A percentile compares a stretch with the other conserved stretches of the same genome.
These are phyloP conservation scores for Porites lutea DNA, from an alignment of 64 coral and sea anemone species.

Conservation along the genomic window DNA sequence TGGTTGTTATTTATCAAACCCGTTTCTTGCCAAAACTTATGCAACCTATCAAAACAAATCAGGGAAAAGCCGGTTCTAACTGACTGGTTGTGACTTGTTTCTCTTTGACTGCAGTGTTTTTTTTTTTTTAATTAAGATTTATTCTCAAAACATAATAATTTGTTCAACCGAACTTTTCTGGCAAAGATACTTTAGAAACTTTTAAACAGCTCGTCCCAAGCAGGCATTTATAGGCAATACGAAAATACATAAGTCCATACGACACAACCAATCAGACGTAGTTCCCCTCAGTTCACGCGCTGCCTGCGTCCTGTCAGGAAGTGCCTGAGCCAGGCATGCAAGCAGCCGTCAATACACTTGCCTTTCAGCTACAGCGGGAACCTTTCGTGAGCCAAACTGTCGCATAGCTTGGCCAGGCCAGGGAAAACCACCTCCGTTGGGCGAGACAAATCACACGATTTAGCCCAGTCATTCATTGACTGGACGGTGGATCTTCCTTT, in stretches of 20 bases:
- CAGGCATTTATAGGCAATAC: neutral
- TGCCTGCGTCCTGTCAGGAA: neutral
- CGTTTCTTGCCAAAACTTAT: too few species aligned
- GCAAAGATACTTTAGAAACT: too few species aligned
- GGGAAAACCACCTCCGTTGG: slow-evolving; percentile 18
- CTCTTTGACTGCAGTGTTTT: neutral
- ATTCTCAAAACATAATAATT: too few species aligned
- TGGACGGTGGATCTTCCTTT: neutral
- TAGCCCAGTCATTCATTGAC: neutral
- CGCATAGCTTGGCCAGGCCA: slow-evolving; percentile 30
- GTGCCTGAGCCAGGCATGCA: slow-evolving; percentile 36
- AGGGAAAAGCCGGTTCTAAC: too few species aligned
- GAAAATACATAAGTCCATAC: too few species aligned
- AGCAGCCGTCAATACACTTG: slow-evolving; percentile 19
- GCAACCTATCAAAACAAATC: too few species aligned
- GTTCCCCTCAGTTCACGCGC: neutral
- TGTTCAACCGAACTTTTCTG: too few species aligned
- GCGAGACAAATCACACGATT: neutral
- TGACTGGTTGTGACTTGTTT: too few species aligned
- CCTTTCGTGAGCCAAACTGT: neutral
- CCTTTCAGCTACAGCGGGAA: neutral
- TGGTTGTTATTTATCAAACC: too few species aligned
- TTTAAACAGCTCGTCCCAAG: too few species aligned
- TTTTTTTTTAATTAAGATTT: too few species aligned
- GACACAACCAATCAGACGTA: slow-evolving; percentile 10